Evolutionary conservation across 1,140 invertebrate species (phyloP), one percentile per base, ranked within the genome.

Genomic region (Drosophila oshimai): DNA sequence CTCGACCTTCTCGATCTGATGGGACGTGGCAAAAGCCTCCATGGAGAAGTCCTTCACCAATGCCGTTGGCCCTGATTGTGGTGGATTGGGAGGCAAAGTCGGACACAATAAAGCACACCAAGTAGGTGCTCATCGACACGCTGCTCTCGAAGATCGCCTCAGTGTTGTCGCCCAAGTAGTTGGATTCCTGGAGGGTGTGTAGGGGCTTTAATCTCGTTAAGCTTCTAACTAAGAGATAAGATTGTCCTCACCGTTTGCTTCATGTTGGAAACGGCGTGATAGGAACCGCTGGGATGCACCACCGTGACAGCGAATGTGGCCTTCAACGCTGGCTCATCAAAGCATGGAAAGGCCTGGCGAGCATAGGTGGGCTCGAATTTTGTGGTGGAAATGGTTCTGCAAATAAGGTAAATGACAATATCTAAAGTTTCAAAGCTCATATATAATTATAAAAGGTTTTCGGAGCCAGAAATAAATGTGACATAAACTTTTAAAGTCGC

Each of bases 331-430:
- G 98, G 98, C 90, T 99, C 98, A 92, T 99, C 98, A 89, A 98
- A 98, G 90, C 98, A 99, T 0, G 98, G 98, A 76, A 98, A 99
- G 0, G 96, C 96, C 91, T 96, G 94, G 29, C 98, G 93, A 0
- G 98, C 97, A 92, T 98, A 97, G 1, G 96, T 98, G 1, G 98
- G 96, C 81, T 99, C 96, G 89, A 99, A 98, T 92, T 99, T 97
- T 0, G 97, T 95, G 0, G 96, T 96, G 6, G 96, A 96, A 75
- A 98, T 95, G 46, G 92, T 93, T 73, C 97, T 98, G 81, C 0
- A 28, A 37, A 24, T 1, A 6, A 12, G n/a, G n/a, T n/a, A n/a
- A n/a, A n/a, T n/a, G n/a, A n/a, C n/a, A n/a, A n/a, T n/a, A n/a
- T n/a, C n/a, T n/a, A n/a, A n/a, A n/a, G n/a, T n/a, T n/a, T n/a